A percentile compares a stretch with the other conserved stretches of the same genome.
Conservation (phyloP, 2,888 invertebrate species). For the Galeopsomyia nigrocyanea region DNA sequence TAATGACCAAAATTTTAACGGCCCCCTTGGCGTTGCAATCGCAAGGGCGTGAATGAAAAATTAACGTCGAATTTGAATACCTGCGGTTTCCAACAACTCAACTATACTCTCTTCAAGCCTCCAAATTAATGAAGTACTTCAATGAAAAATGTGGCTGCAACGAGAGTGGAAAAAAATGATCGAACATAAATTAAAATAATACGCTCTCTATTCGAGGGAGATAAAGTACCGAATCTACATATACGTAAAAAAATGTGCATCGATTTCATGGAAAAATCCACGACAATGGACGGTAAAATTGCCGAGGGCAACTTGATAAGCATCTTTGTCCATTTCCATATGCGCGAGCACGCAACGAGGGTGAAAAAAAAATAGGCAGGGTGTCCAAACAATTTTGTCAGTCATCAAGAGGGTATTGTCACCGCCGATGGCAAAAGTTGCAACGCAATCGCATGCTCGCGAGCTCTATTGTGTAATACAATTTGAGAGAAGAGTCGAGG, state of each 20-base stretch:
- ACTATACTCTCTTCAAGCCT: too few species aligned
- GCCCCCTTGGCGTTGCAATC: slow-evolving; percentile 8
- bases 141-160: background rate
- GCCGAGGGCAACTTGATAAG: slow-evolving; percentile 21
- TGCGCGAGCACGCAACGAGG: background rate
- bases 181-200: slow-evolving; percentile 2
- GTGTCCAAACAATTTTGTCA: slow-evolving; percentile 11
- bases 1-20: background rate
- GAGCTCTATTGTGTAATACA: background rate
- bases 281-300: background rate
- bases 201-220: background rate
- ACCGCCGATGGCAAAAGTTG: slow-evolving; percentile 4
- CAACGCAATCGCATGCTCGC: slow-evolving; percentile 14
- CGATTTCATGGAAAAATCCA: slow-evolving; percentile 26
- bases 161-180: slow-evolving; percentile 12
- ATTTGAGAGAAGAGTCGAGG: background rate
- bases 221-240: background rate
- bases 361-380: background rate
- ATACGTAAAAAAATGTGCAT: slow-evolving; percentile 7
- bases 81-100: too few species aligned
- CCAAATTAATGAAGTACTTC: too few species aligned
- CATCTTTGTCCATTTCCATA: slow-evolving; percentile 29
- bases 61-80: too few species aligned
- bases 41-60: background rate
- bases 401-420: slow-evolving; percentile 9